Conservation (phyloP, 2,888 invertebrate species). For the Hymenopus coronatus region DNA sequence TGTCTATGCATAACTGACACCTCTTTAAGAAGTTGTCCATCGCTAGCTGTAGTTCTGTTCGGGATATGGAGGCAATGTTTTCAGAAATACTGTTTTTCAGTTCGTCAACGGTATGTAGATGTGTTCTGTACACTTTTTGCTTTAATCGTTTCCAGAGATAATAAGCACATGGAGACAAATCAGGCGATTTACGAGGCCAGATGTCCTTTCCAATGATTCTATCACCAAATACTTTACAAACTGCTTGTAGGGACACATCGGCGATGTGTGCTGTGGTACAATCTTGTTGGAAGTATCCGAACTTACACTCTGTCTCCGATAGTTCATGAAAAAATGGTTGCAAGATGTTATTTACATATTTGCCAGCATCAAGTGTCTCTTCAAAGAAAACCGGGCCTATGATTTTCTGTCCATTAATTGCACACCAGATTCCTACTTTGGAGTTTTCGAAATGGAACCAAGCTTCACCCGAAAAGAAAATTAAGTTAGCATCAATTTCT, state of each 20-base stretch:
- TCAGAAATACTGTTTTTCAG: background rate
- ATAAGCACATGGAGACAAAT: background rate
- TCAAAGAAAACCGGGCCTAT: background rate
- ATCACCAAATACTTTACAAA: background rate
- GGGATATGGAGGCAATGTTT: background rate
- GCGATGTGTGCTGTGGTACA: background rate
- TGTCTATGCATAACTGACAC: background rate
- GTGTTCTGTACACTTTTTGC: background rate
- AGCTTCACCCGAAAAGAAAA: background rate
- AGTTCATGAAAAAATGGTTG: background rate
- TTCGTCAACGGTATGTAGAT: background rate
- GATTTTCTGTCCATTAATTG: background rate
- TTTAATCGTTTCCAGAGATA: background rate
- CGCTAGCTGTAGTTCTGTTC: background rate
- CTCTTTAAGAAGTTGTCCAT: background rate
- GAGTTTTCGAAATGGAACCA: background rate
- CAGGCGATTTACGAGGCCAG: background rate
- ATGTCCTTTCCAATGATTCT: background rate
- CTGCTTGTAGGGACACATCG: background rate
- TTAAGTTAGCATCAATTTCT: background rate
- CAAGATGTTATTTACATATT: background rate
- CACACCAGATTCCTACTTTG: background rate
- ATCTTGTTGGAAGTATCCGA: background rate
- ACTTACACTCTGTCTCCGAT: background rate
- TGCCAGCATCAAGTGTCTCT: background rate